These are phyloP conservation scores for Myxocyprinus asiaticus DNA, from an alignment of 2,113 vertebrate genomes.

Conservation along the genomic window DNA sequence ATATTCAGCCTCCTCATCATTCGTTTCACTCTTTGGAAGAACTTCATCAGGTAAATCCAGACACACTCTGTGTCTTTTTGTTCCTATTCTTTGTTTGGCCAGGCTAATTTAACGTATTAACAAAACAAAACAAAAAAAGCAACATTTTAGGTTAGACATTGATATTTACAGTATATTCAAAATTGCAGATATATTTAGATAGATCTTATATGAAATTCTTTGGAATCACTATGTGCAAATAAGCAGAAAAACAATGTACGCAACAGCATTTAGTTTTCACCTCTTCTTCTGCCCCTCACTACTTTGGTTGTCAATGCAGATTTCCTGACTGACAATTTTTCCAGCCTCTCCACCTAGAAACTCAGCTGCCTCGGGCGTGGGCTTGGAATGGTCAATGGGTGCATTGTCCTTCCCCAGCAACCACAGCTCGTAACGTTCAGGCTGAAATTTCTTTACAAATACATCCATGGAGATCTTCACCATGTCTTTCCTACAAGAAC, in stretches of 20 bases:
- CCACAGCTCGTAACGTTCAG: constrained; percentile 94
- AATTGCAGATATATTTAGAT: too few relatives aligned
- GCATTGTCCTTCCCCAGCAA: constrained; percentile 87
- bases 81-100: constrained; percentile 90
- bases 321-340: constrained; percentile 33
- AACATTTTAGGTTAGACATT: too few relatives aligned
- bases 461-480: constrained; percentile 99
- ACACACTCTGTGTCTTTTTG: constrained; percentile 93
- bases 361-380: constrained; percentile 86
- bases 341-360: constrained; percentile 74
- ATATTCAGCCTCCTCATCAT: constrained; percentile 59
- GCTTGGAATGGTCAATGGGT: constrained; percentile 87
- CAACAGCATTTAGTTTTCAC: constrained; percentile 45
- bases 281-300: constrained; percentile 63
- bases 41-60: constrained; percentile 91
- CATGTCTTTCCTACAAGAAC: constrained; percentile 95
- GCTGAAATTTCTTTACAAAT: constrained; percentile 94
- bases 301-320: constrained; percentile 53
- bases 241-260: neutral
- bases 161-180: too few relatives aligned
- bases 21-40: constrained; percentile 83
- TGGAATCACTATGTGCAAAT: too few relatives aligned
- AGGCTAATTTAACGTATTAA: constrained; percentile 61
- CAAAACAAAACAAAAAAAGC: too few relatives aligned
- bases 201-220: too few relatives aligned